Conservation (phyloP, 2,888 invertebrate genomes). For the Portevinia maculata region DNA sequence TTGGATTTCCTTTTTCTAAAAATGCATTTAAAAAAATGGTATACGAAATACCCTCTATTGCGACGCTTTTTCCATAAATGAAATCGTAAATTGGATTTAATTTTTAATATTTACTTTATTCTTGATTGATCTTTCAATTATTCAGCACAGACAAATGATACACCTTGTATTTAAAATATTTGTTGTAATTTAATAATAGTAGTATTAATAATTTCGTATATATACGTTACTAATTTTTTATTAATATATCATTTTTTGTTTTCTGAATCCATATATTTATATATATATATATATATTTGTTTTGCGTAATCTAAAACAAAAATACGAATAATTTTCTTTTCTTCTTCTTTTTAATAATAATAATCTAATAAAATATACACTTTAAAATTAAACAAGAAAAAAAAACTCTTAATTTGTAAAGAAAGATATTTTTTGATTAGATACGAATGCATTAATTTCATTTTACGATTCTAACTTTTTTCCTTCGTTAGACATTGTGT, state of each 20-base stretch:
- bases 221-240: slow-evolving; percentile 75
- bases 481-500: slow-evolving; percentile 34
- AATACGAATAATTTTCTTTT: slow-evolving; percentile 57
- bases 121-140: slow-evolving; percentile 74
- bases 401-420: slow-evolving; percentile 63
- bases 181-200: slow-evolving; percentile 75
- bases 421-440: slow-evolving; percentile 66
- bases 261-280: slow-evolving; percentile 75
- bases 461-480: slow-evolving; percentile 53
- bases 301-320: slow-evolving; percentile 71
- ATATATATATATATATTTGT: slow-evolving; percentile 75
- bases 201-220: slow-evolving; percentile 75
- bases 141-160: slow-evolving; percentile 75
- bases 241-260: slow-evolving; percentile 72
- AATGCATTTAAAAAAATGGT: too few species aligned
- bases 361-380: slow-evolving; percentile 75
- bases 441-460: slow-evolving; percentile 69
- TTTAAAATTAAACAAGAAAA: slow-evolving; percentile 72
- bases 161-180: slow-evolving; percentile 75
- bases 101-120: slow-evolving; percentile 73
- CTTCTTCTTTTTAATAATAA: slow-evolving; percentile 52
- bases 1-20: too few species aligned
- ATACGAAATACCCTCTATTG: background rate
- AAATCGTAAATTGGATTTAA: slow-evolving; percentile 55
- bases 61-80: background rate